Conservation (phyloP, 2,888 invertebrate genomes). For the Tetranychus truncatus region DNA sequence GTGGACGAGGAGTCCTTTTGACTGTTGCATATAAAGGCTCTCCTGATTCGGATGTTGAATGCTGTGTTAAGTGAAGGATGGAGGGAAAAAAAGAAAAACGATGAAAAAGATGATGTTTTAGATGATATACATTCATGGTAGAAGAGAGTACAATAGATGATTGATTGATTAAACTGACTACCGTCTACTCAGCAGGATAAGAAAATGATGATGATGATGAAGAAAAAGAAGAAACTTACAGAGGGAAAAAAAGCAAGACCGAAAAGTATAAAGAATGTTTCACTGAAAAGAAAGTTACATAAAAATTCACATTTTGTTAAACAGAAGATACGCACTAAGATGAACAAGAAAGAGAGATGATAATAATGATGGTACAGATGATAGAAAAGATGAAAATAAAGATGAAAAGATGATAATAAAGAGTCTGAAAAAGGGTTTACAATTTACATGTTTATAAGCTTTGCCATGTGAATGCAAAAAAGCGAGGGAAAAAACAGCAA, state of each 20-base stretch:
- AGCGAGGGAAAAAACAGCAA: not conserved
- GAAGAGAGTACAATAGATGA: not conserved
- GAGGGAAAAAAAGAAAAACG: not conserved
- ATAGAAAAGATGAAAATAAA: constrained; percentile 5
- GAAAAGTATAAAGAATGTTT: not conserved
- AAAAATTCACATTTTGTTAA: not conserved
- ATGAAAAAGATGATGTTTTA: not conserved
- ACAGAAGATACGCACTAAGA: not conserved
- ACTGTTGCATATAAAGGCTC: constrained; percentile 27
- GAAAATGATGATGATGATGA: not conserved
- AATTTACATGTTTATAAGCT: not conserved
- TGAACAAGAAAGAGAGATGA: not conserved
- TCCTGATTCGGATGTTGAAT: constrained; percentile 14
- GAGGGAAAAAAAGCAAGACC: not conserved
- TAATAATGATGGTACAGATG: not conserved
- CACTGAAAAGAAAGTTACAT: not conserved
- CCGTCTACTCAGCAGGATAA: not conserved
- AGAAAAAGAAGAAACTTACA: not conserved
- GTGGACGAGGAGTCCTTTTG: constrained; percentile 26
- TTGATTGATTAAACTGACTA: not conserved
- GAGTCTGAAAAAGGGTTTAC: not conserved
- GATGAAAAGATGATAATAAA: not conserved
- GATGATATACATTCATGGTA: not conserved
- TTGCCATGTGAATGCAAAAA: constrained; percentile 3
- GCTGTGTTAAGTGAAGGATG: not conserved